Evolutionary conservation across 2,888 invertebrate species (phyloP).

Genomic region (Ophioninae sp.): DNA sequence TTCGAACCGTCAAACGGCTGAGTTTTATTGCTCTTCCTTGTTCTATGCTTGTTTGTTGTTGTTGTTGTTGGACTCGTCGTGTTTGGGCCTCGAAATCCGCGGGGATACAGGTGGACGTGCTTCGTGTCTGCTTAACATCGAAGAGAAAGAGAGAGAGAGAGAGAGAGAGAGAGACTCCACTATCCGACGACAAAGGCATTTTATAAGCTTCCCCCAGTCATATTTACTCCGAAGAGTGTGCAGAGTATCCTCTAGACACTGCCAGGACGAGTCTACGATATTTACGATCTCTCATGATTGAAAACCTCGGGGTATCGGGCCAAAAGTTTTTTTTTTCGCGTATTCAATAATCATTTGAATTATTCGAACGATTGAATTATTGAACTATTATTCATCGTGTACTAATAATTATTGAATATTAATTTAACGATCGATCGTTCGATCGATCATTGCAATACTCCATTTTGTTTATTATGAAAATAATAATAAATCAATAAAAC

Average conservation of each 20-base stretch:
- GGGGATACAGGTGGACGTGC: conserved; percentile 47
- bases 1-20: conserved; percentile 36
- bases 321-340: no score
- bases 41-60: conserved; percentile 43
- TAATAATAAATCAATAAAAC: no score
- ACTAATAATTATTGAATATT: no score
- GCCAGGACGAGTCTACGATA: not conserved
- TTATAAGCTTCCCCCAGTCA: not conserved
- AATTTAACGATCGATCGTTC: no score
- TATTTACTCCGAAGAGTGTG: not conserved
- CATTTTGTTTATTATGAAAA: no score
- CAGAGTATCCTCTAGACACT: not conserved
- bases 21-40: conserved; percentile 54
- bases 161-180: not conserved
- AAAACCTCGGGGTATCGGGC: no score
- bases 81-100: conserved; percentile 52
- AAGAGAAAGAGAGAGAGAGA: conserved; percentile 14
- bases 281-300: not conserved
- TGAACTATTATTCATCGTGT: no score
- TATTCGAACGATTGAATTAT: no score
- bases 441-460: no score
- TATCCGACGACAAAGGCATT: not conserved
- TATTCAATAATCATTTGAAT: no score
- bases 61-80: conserved; percentile 47
- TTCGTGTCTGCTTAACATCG: conserved; percentile 38